Conservation (phyloP, 2,113 vertebrate species). For the Oplegnathus fasciatus region DNA sequence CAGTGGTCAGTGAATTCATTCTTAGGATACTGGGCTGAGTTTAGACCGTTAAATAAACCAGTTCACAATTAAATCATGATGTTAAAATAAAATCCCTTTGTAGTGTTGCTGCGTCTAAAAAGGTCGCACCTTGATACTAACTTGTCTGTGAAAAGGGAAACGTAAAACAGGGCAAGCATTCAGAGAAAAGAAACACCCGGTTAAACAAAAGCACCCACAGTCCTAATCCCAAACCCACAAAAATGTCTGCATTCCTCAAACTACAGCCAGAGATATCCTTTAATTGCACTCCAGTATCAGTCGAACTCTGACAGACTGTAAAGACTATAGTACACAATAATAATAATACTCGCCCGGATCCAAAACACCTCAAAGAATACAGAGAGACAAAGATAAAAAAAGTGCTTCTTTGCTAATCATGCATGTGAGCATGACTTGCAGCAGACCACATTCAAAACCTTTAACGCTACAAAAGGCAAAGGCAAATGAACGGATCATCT, state of each 20-base stretch:
- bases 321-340: not conserved
- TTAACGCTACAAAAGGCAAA: conserved; percentile 32
- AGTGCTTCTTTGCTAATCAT: not conserved
- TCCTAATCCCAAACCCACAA: not conserved
- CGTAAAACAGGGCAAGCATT: not conserved
- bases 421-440: conserved; percentile 3
- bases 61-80: not conserved
- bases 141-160: not conserved
- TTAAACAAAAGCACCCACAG: not conserved
- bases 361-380: not conserved
- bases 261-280: not conserved
- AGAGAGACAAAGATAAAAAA: not conserved
- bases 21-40: not conserved
- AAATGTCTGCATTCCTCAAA: conserved; percentile 33
- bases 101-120: not conserved
- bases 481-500: conserved; percentile 53
- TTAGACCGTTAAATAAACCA: not conserved
- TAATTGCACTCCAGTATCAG: not conserved
- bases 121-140: not conserved
- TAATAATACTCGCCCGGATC: not conserved
- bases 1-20: too few relatives aligned
- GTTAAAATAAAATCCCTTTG: not conserved
- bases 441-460: conserved; percentile 35
- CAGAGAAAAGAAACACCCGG: not conserved
- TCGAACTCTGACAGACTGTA: not conserved